Conservation (phyloP, 2,113 vertebrate genomes). For the Pampusana beccarii region DNA sequence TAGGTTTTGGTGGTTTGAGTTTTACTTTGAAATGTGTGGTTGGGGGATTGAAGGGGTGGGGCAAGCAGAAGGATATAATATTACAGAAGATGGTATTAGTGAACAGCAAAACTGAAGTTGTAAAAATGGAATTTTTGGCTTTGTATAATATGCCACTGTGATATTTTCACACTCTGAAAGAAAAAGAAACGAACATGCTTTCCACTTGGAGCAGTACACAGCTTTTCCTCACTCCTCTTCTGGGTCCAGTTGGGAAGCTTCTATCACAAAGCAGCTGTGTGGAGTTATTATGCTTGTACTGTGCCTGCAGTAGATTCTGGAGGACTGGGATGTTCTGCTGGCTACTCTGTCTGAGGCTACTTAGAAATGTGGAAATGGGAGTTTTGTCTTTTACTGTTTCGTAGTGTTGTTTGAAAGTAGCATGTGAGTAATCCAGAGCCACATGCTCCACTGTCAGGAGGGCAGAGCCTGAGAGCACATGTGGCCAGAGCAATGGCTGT, state of each 20-base stretch:
- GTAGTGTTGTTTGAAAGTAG: neutral
- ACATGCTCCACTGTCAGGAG: neutral
- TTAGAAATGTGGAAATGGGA: neutral
- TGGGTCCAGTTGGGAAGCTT: neutral
- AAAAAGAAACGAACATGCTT: neutral
- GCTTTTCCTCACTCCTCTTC: neutral
- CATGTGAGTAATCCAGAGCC: neutral
- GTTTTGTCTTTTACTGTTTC: neutral
- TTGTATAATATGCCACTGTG: neutral
- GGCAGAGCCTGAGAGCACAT: neutral
- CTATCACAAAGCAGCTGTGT: accelerated
- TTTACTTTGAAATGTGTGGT: neutral
- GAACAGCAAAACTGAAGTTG: neutral
- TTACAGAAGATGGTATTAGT: neutral
- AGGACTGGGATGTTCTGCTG: neutral
- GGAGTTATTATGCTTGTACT: neutral
- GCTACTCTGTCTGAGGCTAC: neutral
- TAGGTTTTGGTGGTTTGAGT: neutral
- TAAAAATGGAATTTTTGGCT: neutral
- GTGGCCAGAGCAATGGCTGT: accelerated
- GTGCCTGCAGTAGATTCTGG: neutral
- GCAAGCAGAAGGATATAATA: neutral
- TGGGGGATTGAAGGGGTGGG: neutral
- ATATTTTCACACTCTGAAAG: neutral
- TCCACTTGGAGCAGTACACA: neutral